These are phyloP conservation scores for Strongylocentrotus purpuratus DNA, from an alignment of 35 echinoderm and acorn worm species.

Conservation along the genomic window DNA sequence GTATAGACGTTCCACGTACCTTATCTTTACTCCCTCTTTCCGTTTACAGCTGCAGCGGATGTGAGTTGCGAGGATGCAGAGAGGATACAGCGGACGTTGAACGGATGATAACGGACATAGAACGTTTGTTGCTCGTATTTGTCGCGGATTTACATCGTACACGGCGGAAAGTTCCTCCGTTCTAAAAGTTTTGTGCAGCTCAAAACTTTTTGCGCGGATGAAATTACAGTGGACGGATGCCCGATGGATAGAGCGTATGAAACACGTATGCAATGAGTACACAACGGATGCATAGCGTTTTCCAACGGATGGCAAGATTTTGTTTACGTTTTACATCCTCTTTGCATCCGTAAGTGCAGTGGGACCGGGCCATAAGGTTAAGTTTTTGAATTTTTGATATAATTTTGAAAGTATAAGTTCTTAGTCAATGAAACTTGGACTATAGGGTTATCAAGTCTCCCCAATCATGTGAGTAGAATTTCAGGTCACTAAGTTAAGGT, in stretches of 20 bases:
- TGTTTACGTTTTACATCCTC: slow-evolving; percentile 34
- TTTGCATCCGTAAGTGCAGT: slow-evolving; percentile 36
- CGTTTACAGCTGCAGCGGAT: neutral
- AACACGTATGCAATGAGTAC: slow-evolving; percentile 30
- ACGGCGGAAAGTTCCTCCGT: slow-evolving; percentile 36
- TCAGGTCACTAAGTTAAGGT: too few relatives aligned
- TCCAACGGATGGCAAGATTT: slow-evolving; percentile 37
- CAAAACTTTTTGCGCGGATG: slow-evolving; percentile 29
- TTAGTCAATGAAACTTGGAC: too few relatives aligned
- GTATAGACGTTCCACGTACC: slow-evolving; percentile 31
- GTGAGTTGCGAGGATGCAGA: neutral
- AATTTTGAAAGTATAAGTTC: too few relatives aligned
- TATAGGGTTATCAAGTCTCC: too few relatives aligned
- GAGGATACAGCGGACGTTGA: slow-evolving; percentile 33
- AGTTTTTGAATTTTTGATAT: too few relatives aligned
- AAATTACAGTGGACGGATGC: slow-evolving; percentile 36
- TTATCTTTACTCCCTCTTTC: slow-evolving; percentile 34
- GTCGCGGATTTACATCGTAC: slow-evolving; percentile 29
- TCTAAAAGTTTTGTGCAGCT: slow-evolving; percentile 31
- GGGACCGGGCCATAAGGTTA: neutral
- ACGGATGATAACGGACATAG: neutral
- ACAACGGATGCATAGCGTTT: slow-evolving; percentile 38
- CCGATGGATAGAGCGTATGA: slow-evolving; percentile 28
- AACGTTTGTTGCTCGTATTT: slow-evolving; percentile 31
- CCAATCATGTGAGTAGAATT: too few relatives aligned